These are phyloP conservation scores for Spinus olivaceus DNA, from an alignment of 2,797 vertebrate species.

Conservation along the genomic window DNA sequence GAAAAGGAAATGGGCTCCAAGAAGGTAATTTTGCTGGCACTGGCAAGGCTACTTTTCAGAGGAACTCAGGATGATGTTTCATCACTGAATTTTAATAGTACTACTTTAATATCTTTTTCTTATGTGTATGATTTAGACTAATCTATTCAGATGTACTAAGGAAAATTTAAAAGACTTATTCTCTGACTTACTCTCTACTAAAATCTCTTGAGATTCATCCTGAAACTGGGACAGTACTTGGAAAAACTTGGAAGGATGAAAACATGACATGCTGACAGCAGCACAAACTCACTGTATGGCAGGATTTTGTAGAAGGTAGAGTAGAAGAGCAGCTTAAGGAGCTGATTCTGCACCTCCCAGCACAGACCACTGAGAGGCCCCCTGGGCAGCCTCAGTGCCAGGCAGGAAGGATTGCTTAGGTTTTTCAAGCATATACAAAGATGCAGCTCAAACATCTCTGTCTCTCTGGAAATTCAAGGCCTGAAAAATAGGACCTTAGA, in stretches of 20 bases:
- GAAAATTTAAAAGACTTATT: neutral
- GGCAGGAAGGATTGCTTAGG: neutral
- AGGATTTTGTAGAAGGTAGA: neutral
- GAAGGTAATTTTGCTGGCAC: neutral
- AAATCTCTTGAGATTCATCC: neutral
- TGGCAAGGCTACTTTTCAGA: neutral
- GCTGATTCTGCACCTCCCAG: neutral
- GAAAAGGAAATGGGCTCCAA: neutral
- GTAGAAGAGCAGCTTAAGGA: neutral
- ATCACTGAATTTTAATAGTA: neutral
- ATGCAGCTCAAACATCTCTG: neutral
- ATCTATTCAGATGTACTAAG: neutral
- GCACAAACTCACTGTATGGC: neutral
- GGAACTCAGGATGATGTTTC: neutral
- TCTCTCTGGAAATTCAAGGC: neutral
- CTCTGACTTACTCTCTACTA: neutral
- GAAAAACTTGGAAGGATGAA: neutral
- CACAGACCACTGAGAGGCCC: neutral
- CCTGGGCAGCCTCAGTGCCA: accelerated
- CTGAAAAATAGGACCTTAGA: neutral
- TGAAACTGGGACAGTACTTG: neutral
- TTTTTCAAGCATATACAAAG: neutral
- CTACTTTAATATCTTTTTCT: neutral
- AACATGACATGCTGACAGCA: neutral
- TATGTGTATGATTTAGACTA: neutral